A percentile compares a stretch with the other conserved stretches of the same genome.
phyloP scores from a whole-genome alignment of 1,140 invertebrate genomes.

The Lepidurus arcticus region DNA sequence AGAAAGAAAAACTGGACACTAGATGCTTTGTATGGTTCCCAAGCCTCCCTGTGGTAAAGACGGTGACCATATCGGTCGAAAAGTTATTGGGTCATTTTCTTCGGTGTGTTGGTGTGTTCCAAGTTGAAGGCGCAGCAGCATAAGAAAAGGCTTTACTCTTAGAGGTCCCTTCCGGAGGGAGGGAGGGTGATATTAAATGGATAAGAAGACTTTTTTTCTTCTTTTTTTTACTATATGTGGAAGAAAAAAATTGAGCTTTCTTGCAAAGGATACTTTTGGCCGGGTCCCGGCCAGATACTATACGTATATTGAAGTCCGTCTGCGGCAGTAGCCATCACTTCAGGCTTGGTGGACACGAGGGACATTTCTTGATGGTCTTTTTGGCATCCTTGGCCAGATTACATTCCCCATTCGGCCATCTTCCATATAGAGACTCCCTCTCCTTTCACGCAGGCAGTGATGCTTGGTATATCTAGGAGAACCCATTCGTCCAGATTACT shows the following conservation, averaged over 20 bases:
- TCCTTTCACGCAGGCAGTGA: slow-evolving; percentile 16
- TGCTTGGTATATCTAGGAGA: slow-evolving; percentile 19
- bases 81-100: slow-evolving; percentile 22
- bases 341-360: slow-evolving; percentile 20
- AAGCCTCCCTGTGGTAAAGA: background rate
- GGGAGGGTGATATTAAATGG: slow-evolving; percentile 10
- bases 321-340: slow-evolving; percentile 17
- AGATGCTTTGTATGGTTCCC: slow-evolving; percentile 10
- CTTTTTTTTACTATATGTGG: background rate
- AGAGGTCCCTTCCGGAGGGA: background rate
- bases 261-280: background rate
- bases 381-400: slow-evolving; percentile 21
- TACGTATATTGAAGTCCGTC: slow-evolving; percentile 19
- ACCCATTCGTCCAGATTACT: slow-evolving; percentile 21
- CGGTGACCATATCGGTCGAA: slow-evolving; percentile 3
- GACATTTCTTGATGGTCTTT: slow-evolving; percentile 22
- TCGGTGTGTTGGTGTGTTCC: background rate
- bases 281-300: background rate
- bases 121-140: background rate
- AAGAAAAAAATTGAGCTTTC: slow-evolving; percentile 5
- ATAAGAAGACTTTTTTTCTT: background rate
- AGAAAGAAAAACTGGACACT: background rate
- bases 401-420: slow-evolving; percentile 20
- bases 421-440: slow-evolving; percentile 19
- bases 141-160: background rate